Conservation (phyloP, 2,888 invertebrate species). For the Macaria notata region DNA sequence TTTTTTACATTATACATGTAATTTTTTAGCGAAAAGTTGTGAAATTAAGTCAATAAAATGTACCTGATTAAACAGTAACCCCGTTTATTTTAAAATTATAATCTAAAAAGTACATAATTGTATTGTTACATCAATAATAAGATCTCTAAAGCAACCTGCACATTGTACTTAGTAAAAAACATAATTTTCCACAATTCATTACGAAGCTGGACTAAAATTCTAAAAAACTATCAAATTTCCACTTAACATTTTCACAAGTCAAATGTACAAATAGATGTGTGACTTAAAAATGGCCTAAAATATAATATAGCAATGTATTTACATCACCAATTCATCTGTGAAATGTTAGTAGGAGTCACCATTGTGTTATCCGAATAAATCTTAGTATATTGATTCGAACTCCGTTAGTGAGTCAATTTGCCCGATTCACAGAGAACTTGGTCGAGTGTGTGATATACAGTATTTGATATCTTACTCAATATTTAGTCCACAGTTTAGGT, state of each 20-base stretch:
- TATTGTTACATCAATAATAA: slow-evolving; percentile 46
- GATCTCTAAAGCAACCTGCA: slow-evolving; percentile 62
- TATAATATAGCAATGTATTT: slow-evolving; percentile 32
- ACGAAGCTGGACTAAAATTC: slow-evolving; percentile 10
- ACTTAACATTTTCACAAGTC: slow-evolving; percentile 7
- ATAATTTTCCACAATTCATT: slow-evolving; percentile 16
- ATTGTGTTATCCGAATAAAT: too few relatives aligned
- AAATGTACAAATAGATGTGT: slow-evolving; percentile 25
- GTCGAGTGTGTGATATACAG: too few relatives aligned
- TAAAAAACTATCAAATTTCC: neutral
- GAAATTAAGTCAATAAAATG: too few relatives aligned
- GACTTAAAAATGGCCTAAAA: slow-evolving; percentile 40
- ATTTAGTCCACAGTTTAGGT: slow-evolving; percentile 38
- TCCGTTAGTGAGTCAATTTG: too few relatives aligned
- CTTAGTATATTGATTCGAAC: too few relatives aligned
- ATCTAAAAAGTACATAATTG: slow-evolving; percentile 60
- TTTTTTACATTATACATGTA: too few relatives aligned
- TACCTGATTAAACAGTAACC: too few relatives aligned
- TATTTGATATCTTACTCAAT: neutral
- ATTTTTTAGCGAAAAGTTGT: too few relatives aligned
- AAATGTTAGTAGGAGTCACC: too few relatives aligned
- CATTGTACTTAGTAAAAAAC: slow-evolving; percentile 69
- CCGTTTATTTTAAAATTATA: slow-evolving; percentile 47
- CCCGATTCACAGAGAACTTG: too few relatives aligned
- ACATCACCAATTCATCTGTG: too few relatives aligned